Percentiles rank a stretch among this genome's conserved stretches.
Conservation (phyloP, 2,888 invertebrate genomes). For the Watsonalla binaria region DNA sequence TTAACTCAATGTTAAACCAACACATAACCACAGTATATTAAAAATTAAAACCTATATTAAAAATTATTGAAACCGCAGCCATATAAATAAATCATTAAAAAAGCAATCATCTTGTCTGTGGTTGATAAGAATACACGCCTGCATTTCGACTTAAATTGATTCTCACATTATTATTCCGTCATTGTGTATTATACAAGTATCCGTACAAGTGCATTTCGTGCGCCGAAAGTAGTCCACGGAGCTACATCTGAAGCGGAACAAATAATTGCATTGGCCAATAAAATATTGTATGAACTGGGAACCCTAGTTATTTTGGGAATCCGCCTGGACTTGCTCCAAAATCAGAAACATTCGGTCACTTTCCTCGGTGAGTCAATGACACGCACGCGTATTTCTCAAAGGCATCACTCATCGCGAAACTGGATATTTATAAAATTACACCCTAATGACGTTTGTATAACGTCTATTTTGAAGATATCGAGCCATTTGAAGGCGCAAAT, state of each 20-base stretch:
- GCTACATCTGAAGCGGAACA: constrained; percentile 30
- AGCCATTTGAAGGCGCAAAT: neutral
- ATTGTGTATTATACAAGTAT: neutral
- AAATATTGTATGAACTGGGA: constrained; percentile 58
- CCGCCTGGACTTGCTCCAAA: constrained; percentile 73
- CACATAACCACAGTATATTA: no score
- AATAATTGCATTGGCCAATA: constrained; percentile 49
- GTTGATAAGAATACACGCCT: no score
- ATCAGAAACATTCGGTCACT: constrained; percentile 67
- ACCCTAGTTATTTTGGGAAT: constrained; percentile 70
- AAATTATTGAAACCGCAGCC: no score
- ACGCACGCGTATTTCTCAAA: constrained; percentile 24
- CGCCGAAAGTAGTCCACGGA: constrained; percentile 1
- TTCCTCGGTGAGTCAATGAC: constrained; percentile 71
- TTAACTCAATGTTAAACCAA: no score
- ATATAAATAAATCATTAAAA: no score
- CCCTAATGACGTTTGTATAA: constrained; percentile 14
- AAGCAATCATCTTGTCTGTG: no score
- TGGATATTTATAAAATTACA: constrained; percentile 35
- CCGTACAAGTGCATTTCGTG: neutral
- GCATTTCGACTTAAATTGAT: neutral
- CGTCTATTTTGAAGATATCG: neutral
- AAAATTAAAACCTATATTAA: no score
- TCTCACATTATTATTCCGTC: neutral
- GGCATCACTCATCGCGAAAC: constrained; percentile 34